Evolutionary conservation across 2,888 invertebrate species (phyloP).

Genomic region (Automeris io): DNA sequence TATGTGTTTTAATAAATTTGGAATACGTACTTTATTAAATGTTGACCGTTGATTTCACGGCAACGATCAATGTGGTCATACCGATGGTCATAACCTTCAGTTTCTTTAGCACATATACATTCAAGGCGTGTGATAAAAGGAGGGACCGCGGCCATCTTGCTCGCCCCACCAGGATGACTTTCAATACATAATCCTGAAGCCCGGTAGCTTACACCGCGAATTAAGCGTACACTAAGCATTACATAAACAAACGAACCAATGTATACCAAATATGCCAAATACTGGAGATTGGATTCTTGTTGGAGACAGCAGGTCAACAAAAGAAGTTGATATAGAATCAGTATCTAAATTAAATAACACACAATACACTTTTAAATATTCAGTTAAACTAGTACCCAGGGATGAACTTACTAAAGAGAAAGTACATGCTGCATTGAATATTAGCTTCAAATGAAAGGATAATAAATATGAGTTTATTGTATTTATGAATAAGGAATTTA

Average conservation of each 20-base stretch:
- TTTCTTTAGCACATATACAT: slow-evolving; percentile 44
- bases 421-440: no score
- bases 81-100: slow-evolving; percentile 37
- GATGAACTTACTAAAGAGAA: not conserved
- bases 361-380: no score
- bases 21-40: slow-evolving; percentile 22
- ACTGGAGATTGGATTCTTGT: not conserved
- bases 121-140: slow-evolving; percentile 50
- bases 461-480: no score
- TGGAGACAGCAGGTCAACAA: not conserved
- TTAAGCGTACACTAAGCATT: slow-evolving; percentile 49
- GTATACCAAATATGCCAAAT: slow-evolving; percentile 37
- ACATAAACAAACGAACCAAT: slow-evolving; percentile 32
- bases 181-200: slow-evolving; percentile 27
- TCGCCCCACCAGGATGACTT: slow-evolving; percentile 62
- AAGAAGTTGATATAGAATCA: not conserved
- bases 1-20: slow-evolving; percentile 14
- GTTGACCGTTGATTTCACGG: slow-evolving; percentile 14
- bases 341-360: no score
- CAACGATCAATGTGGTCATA: slow-evolving; percentile 1
- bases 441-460: no score
- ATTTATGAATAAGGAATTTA: no score
- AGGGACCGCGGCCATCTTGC: slow-evolving; percentile 73
- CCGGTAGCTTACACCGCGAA: slow-evolving; percentile 36
- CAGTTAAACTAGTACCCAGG: not conserved